Evolutionary conservation across 2,888 invertebrate species (phyloP), one percentile per base, ranked within the genome.

Genomic region (Ectropis crepuscularia): DNA sequence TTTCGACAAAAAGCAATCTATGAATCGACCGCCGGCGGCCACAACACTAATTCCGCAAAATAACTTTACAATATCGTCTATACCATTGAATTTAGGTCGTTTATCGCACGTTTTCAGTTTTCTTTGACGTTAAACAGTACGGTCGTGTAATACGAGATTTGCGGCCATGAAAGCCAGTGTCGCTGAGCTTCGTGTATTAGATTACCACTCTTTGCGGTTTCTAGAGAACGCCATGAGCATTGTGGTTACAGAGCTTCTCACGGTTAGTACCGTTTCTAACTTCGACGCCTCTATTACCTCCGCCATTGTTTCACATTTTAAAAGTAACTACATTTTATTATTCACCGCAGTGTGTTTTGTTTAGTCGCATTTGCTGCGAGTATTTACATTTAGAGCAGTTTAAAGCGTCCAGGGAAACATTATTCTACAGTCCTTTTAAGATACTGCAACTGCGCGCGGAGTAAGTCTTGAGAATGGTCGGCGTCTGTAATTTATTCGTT

Each of bases 141-240:
- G 67, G 77, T 74, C 77, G 77, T 81, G 92, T 90, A 92, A 92
- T 84, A 82, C 79, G 88, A 92, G 88, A 90, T 86, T 85, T 85
- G 89, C 83, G 89, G 86, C 87, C 83, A 83, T 86, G 88, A 90
- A 92, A 89, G 85, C 83, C 87, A 89, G 86, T 90, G 91, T 91
- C 89, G 88, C 87, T 91, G 90, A 87, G 92, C 91, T 91, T 92
- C 85, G 85, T 86, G 89, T 91, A 92, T 92, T 87, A 87, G 87
- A 89, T 92, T 92, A 90, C 91, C 76, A 86, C 86, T 87, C 86
- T 89, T 89, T 91, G 91, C 83, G 92, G 91, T 91, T 85, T 83
- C 83, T 78, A 83, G 86, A 88, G 60, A 84, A 89, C 86, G 86
- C 85, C 86, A 88, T 85, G 84, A 88, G 88, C 86, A 83, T 87